Base-by-base conservation (phyloP, 2,113 vertebrate genomes). In the Colinus virginianus region DNA sequence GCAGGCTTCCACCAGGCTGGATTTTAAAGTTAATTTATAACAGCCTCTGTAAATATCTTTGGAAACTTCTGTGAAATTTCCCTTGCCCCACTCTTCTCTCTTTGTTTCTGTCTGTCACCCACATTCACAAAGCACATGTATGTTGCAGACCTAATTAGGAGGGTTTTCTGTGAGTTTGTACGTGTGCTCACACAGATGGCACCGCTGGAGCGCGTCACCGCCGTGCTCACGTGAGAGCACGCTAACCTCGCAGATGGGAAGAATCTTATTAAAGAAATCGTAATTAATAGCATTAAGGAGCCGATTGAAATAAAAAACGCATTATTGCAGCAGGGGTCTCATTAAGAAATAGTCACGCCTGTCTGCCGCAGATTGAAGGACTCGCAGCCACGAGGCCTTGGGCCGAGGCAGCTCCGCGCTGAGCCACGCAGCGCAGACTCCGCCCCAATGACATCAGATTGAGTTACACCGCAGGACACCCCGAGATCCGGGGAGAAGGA, bases 401-500 rank as follows among this genome's bases (percentile, higher is more conserved):
- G 94, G 94, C 93, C n/a, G 93, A 94, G 93, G 68, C 91, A 94
- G 93, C 95, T 89, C 91, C 93, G 82, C 95, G 91, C 97, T 95
- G 95, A 96, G 94, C 93, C 93, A 96, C 32, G 81, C 77, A 83
- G 76, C 1, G 0, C 62, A 95, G 92, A 94, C 96, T 96, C 96
- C 97, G 89, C 97, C 97, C 94, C 93, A 40, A 71, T 97, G 96
- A 97, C 96, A 96, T 96, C 96, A 96, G 90, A 94, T 87, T 94
- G 95, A 96, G 96, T 96, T 97, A 95, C 90, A 84, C 68, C 86
- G 82, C 85, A 88, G 94, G 91, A 83, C 88, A 96, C 94, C 79
- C 93, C 93, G 92, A 94, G 93, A 95, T 84, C 79, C 78, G 82
- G 77, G 49, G 48, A 2, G 58, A 42, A 46, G 88, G 72, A 93